Percentiles rank a stretch among this genome's conserved stretches.
These are phyloP conservation scores for Drosophila fuyamai DNA, from an alignment of 1,140 invertebrate species.

Conservation along the genomic window DNA sequence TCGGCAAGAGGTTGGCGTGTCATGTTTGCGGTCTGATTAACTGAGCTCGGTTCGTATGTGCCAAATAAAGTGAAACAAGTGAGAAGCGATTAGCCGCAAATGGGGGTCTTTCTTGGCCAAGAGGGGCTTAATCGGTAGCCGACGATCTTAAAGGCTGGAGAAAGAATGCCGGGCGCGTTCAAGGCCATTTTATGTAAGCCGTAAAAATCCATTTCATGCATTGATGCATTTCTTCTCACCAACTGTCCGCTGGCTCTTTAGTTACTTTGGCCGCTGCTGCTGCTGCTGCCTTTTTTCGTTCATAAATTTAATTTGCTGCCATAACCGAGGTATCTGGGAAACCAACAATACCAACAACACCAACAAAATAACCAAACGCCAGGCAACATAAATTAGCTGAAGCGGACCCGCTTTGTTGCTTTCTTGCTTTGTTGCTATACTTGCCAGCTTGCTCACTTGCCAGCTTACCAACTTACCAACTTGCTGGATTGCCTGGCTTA, in stretches of 20 bases:
- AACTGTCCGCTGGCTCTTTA: conserved; percentile 50
- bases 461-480: conserved; percentile 2
- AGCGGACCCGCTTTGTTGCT: conserved; percentile 48
- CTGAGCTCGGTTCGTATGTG: conserved; percentile 50
- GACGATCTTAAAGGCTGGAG: conserved; percentile 14
- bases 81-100: conserved; percentile 46
- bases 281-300: conserved; percentile 39
- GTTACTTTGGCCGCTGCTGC: conserved; percentile 20
- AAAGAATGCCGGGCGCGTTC: conserved; percentile 66
- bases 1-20: conserved; percentile 30
- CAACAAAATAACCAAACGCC: background rate
- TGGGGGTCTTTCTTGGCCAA: conserved; percentile 32
- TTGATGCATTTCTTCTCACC: conserved; percentile 80
- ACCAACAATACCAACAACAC: conserved; percentile 4
- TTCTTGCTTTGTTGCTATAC: conserved; percentile 24
- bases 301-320: conserved; percentile 67
- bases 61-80: conserved; percentile 66
- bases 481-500: conserved; percentile 36
- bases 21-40: conserved; percentile 36
- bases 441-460: conserved; percentile 9
- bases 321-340: conserved; percentile 53
- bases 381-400: conserved; percentile 58
- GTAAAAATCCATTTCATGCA: conserved; percentile 82
- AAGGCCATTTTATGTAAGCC: conserved; percentile 83
- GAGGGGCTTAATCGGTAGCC: conserved; percentile 17